Conservation (phyloP, 2,797 vertebrate genomes). For the Alexandromys oeconomus region DNA sequence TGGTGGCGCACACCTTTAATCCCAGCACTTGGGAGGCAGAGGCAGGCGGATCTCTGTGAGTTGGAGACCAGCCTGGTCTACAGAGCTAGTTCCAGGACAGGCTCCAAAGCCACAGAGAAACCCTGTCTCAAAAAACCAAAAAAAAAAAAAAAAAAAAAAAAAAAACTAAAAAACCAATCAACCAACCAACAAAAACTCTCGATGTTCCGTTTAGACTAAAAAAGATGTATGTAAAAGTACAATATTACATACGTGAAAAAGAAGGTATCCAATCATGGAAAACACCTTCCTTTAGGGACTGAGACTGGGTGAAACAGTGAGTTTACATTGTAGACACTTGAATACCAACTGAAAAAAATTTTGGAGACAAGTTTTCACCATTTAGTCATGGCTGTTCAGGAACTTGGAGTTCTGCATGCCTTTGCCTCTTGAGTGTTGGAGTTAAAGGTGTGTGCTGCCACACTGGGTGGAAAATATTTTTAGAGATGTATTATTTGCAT, state of each 20-base stretch:
- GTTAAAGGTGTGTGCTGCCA: not conserved
- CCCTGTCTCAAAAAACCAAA: not conserved
- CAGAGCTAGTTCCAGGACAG: no score
- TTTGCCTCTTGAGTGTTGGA: not conserved
- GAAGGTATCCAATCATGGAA: not conserved
- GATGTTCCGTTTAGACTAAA: not conserved
- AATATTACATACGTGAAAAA: conserved; percentile 8
- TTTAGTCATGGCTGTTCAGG: not conserved
- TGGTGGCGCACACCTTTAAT: no score
- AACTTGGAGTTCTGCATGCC: not conserved
- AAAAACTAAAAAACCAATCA: not conserved
- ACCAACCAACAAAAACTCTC: not conserved
- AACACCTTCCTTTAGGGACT: not conserved
- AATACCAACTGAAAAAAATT: not conserved
- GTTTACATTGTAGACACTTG: not conserved
- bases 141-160: no score
- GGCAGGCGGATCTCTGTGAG: no score
- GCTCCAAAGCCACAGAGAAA: not conserved
- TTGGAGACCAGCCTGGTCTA: no score
- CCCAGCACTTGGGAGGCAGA: no score
- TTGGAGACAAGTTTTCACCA: not conserved
- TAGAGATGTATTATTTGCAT: not conserved
- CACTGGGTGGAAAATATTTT: not conserved
- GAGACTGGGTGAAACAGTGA: not conserved
- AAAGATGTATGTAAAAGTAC: not conserved